phyloP scores from a whole-genome alignment of 2,797 vertebrate species.

The Anisognathus igniventris region DNA sequence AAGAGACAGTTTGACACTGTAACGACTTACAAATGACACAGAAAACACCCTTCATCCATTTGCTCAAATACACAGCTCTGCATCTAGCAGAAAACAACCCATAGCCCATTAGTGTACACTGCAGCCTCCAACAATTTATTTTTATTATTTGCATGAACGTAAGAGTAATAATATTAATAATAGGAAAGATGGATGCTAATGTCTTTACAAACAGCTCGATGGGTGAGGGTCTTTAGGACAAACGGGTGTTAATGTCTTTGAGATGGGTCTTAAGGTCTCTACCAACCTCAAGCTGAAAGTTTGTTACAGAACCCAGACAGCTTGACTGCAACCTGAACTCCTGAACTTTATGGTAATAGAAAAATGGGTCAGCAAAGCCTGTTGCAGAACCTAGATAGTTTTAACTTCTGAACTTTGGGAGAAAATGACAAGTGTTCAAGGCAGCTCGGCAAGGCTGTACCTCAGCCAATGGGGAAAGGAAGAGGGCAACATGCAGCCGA shows the following conservation, averaged over 20 bases:
- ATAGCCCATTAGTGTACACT: background rate
- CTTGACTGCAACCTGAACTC: background rate
- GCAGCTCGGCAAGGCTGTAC: background rate
- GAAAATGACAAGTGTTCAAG: background rate
- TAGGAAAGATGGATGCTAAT: background rate
- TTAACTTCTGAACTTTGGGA: background rate
- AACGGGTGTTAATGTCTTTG: background rate
- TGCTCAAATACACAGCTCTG: background rate
- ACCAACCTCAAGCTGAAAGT: background rate
- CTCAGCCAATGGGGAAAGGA: background rate
- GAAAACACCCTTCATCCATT: background rate
- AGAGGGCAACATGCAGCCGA: fast-evolving
- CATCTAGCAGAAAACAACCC: background rate
- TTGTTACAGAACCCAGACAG: background rate
- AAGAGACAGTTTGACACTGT: background rate
- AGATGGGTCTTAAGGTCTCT: background rate
- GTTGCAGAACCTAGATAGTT: background rate
- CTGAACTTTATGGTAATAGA: background rate
- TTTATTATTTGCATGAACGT: background rate
- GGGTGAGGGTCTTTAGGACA: background rate
- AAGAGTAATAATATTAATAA: background rate
- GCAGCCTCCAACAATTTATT: background rate
- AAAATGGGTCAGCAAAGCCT: background rate
- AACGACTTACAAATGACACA: background rate
- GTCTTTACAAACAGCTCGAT: background rate